A percentile compares a stretch with the other conserved stretches of the same genome.
These are phyloP conservation scores for Suricata suricatta DNA, from an alignment of 2,113 vertebrate species.

Conservation along the genomic window DNA sequence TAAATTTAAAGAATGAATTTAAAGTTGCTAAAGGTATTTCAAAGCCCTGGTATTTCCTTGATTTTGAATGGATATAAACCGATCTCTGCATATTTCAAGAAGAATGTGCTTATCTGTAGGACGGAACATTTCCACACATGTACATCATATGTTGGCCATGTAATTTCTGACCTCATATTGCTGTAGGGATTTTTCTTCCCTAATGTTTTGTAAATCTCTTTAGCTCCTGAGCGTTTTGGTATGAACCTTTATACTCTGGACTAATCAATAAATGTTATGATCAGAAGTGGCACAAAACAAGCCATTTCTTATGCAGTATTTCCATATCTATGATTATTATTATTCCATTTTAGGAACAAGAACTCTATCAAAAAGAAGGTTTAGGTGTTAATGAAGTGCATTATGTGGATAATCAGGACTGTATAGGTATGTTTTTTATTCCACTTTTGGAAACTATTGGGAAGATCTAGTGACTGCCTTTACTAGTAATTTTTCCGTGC, in stretches of 20 bases:
- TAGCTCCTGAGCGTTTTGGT: neutral
- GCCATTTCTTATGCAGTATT: neutral
- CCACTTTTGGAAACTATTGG: neutral
- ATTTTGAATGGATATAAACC: neutral
- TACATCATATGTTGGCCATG: neutral
- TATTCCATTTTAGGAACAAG: slow-evolving; percentile 91
- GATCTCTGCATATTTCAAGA: neutral
- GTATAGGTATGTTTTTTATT: slow-evolving; percentile 90
- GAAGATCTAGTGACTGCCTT: neutral
- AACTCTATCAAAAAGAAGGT: slow-evolving; percentile 96
- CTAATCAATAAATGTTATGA: neutral
- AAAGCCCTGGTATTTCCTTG: neutral
- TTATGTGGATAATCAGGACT: slow-evolving; percentile 99
- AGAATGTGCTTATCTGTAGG: neutral
- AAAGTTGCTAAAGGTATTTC: neutral
- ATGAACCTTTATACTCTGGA: neutral
- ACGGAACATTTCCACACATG: neutral
- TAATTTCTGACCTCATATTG: neutral
- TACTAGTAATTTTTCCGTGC: neutral
- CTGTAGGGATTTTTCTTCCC: neutral
- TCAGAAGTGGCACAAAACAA: neutral
- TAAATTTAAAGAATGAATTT: neutral
- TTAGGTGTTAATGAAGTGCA: slow-evolving; percentile 98
- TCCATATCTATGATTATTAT: neutral
- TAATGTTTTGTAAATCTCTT: neutral